These are phyloP conservation scores for Anolis apletophallus DNA, from an alignment of 2,797 vertebrate genomes.

Conservation along the genomic window DNA sequence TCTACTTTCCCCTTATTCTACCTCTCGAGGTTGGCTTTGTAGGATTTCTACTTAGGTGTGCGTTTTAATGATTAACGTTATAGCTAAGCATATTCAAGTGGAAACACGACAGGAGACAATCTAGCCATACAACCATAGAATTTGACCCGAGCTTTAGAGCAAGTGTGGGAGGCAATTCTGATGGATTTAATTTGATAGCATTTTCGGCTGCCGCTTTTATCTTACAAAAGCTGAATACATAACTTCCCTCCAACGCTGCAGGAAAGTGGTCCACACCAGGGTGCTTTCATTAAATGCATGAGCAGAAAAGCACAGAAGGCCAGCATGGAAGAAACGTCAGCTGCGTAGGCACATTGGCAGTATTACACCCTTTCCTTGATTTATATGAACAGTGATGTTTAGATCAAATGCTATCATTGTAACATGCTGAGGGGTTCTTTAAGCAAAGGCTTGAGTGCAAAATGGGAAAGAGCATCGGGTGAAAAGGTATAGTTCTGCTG, in stretches of 20 bases:
- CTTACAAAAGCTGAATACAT: neutral
- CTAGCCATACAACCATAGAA: neutral
- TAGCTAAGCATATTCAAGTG: neutral
- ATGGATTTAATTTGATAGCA: neutral
- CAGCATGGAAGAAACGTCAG: neutral
- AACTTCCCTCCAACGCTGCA: neutral
- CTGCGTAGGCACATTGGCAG: neutral
- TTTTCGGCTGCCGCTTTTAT: neutral
- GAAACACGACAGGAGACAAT: conserved; percentile 3
- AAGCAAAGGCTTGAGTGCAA: neutral
- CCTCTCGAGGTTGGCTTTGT: neutral
- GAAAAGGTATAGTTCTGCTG: neutral
- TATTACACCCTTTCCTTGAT: conserved; percentile 18
- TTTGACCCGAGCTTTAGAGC: neutral
- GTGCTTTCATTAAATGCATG: neutral
- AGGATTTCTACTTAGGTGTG: neutral
- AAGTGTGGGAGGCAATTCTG: neutral
- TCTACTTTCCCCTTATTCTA: neutral
- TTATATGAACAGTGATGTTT: neutral
- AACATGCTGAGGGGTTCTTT: neutral
- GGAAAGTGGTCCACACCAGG: neutral
- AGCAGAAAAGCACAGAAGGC: conserved; percentile 9
- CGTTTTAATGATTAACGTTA: neutral
- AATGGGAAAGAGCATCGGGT: neutral
- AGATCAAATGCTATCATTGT: neutral